Base-by-base conservation (phyloP, 2,888 invertebrate species). In the Orthosia incerta region DNA sequence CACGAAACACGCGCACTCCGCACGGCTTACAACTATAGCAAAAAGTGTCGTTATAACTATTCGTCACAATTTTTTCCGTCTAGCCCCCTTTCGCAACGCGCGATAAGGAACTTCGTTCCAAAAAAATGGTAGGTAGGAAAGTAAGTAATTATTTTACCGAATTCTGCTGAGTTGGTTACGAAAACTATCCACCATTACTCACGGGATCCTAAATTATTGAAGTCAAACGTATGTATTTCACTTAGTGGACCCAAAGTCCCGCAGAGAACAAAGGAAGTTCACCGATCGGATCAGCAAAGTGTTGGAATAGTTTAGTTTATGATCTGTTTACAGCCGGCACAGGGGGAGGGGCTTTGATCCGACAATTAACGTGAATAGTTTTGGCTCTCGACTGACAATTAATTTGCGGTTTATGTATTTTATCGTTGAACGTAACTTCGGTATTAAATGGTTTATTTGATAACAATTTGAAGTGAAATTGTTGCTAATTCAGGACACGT, bases 291-390 rank as follows among this genome's bases (percentile, higher is more conserved):
- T 15, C 18, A 15, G 18, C 3, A 4, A 31, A 63, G 45, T 64
- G 26, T 51, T 64, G 20, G 56, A 56, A 45, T 62, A 73, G 51
- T 63, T 73, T 26, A 31, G 50, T 26, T 70, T 61, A 76, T 64
- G 60, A 60, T 76, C 50, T 60, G 55, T 60, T 60, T 70, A 51
- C 45, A 3, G 39, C 46, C 3, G n/a, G 13, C 1, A 45, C 39
- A 20, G 45, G 13, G 23, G 23, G 16, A 4, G 31, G 2, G 13
- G 13, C 57, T 63, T 13, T 64, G 59, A 74, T 46, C 45, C 23
- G n/a, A 15, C 50, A 55, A 67, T 61, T 46, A 67, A 26, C n/a
- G n/a, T 16, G 26, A 39, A 39, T 39, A 39, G 39, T 39, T 60
- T 20, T 13, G n/a, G 70, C 48, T 23, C 23, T 15, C n/a, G 12